Base-by-base conservation (phyloP, 1,140 invertebrate species). In the Bradynema listronoti region DNA sequence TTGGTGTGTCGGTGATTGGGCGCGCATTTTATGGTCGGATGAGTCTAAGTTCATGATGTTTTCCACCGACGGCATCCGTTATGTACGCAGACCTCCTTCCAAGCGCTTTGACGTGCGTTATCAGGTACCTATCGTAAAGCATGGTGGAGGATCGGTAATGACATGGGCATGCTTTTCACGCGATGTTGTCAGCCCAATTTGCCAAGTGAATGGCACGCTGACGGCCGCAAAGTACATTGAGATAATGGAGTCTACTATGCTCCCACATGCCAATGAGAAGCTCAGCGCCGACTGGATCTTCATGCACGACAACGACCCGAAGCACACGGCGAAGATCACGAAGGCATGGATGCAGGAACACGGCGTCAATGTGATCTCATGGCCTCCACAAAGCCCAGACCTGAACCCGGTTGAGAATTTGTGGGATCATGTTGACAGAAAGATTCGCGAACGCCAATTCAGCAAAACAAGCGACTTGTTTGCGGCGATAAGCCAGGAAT, bases 111-210 rank as follows among this genome's bases (percentile, higher is more conserved):
- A 62, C 33, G 43, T 55, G 6, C 42, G 56, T 27, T 72, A 61
- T 53, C 19, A 47, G 19, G 16, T 39, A 1, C 59, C 65, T 24
- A 80, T 78, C 1, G 69, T 80, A 5, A 80, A 80, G 53, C 71
- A 79, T 56, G 68, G 76, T 47, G 69, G 75, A 30, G 69, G 72
- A 33, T 49, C 30, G 32, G 45, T 75, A 1, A 72, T 80, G 70
- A 61, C 78, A 14, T 81, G 75, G 71, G 74, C 72, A 0, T 79
- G 59, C 59, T 79, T 80, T 62, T 42, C 65, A 29, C 47, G 53
- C 2, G n/a, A 43, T 34, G 72, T 68, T 54, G 62, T 75, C 57
- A 72, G 72, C 27, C 66, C 68, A 43, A 50, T 81, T 14, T 45
- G 61, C 7, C 67, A 71, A 57, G 71, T 80, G 47, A 57, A 78